Evolutionary conservation across 1,140 invertebrate genomes (phyloP).

Genomic region (Hylaeus anthracinus): DNA sequence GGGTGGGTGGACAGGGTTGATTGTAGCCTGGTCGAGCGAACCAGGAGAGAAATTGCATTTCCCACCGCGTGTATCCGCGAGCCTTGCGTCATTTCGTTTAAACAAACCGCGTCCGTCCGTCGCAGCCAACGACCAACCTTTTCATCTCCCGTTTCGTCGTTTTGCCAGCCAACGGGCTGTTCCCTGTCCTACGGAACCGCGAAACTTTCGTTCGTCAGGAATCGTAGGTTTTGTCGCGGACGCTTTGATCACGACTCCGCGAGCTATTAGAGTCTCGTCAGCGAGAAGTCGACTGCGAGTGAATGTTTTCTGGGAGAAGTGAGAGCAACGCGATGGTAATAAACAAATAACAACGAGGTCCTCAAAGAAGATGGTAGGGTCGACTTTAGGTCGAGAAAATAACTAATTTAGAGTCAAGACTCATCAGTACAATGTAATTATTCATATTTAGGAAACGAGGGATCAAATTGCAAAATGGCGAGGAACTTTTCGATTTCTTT

Average conservation of each 20-base stretch:
- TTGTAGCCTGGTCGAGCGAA: constrained; percentile 58
- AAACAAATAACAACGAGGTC: no score
- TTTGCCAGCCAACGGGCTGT: constrained; percentile 14
- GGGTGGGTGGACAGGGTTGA: constrained; percentile 35
- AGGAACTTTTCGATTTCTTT: no score
- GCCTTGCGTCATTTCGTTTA: constrained; percentile 73
- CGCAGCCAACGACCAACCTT: constrained; percentile 27
- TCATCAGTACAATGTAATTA: no score
- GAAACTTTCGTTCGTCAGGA: constrained; percentile 32
- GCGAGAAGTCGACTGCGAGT: neutral
- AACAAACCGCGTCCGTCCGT: constrained; percentile 67
- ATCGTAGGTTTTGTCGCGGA: constrained; percentile 11
- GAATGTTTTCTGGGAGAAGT: neutral
- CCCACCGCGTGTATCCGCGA: constrained; percentile 46
- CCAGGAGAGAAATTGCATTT: constrained; percentile 71
- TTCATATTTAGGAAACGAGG: no score
- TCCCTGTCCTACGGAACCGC: constrained; percentile 11
- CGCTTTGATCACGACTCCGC: constrained; percentile 52
- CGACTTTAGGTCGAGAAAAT: no score
- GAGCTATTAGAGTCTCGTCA: constrained; percentile 24
- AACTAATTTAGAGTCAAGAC: no score
- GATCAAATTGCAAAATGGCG: no score
- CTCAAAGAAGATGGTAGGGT: no score
- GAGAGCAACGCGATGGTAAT: no score
- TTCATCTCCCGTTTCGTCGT: constrained; percentile 34